Base-by-base conservation (phyloP, 37 sponge, comb jelly and placozoan genomes). In the Aphrocallistes beatrix region DNA sequence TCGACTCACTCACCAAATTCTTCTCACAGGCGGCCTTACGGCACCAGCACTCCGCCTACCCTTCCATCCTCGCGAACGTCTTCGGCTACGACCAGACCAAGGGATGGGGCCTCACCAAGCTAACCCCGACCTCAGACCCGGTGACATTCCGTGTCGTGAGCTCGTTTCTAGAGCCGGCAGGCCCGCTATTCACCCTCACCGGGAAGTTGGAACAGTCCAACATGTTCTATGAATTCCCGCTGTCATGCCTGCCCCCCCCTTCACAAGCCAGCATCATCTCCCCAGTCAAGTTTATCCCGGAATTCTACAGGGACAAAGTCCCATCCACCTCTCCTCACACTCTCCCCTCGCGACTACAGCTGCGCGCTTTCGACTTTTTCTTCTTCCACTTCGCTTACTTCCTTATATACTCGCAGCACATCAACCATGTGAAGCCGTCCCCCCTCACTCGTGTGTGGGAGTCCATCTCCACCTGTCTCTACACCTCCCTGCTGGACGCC, bases 381-480 rank as follows among this genome's bases (percentile, higher is more conserved):
- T 60, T 60, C n/a, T 60, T 60, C 75, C 75, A 60, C n/a, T 60
- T 60, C 34, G 75, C 75, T 8, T 60, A 60, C n/a, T 60, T 60
- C 75, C 34, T 60, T 3, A 60, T 60, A 19, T 60, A 60, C 21
- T 60, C 75, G 3, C 75, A 60, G 21, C 75, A 60, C 75, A 32
- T 60, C 3, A 60, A 21, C 3, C 75, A 60, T 13, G n/a, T 60
- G 10, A 60, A 60, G 6, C 75, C 75, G n/a, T 19, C 75, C 75
- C 75, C 75, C 3, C 1, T 19, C 21, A 3, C 75, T 32, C n/a
- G 75, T 60, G 21, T 60, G 10, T 60, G 75, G 75, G 75, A 21
- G n/a, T 60, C 75, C 75, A 60, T 60, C 8, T 60, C 75, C 25
- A 60, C 75, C 3, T 60, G 75, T 60, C 75, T 60, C 32, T 60